A percentile compares a stretch with the other conserved stretches of the same genome.
phyloP scores from a whole-genome alignment of 1,140 invertebrate genomes.

The Drosophila varians region DNA sequence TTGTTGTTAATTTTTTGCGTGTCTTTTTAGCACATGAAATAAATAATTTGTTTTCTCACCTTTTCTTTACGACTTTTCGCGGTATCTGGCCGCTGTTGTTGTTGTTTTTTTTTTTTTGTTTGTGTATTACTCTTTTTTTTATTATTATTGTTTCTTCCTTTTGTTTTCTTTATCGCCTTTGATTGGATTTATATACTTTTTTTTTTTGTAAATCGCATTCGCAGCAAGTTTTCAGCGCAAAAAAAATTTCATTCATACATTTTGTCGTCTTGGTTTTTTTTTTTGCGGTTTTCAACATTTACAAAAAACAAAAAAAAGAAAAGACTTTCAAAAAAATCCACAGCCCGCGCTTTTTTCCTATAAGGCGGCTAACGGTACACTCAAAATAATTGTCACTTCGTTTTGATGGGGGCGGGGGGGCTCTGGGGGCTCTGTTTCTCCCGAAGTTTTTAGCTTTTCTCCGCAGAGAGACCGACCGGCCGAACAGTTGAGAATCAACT shows the following conservation, averaged over 20 bases:
- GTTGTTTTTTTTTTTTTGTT: constrained; percentile 5
- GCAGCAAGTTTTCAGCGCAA: constrained; percentile 16
- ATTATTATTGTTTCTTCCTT: constrained; percentile 12
- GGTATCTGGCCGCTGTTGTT: constrained; percentile 19
- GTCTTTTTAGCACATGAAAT: constrained; percentile 69
- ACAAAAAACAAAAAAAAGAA: constrained; percentile 49
- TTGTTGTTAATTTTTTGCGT: constrained; percentile 44
- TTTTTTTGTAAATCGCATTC: constrained; percentile 17
- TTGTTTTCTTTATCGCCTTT: constrained; percentile 22
- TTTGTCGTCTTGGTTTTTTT: constrained; percentile 30
- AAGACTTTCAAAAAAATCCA: constrained; percentile 18
- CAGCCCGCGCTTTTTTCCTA: constrained; percentile 53
- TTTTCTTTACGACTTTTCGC: constrained; percentile 64
- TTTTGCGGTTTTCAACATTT: constrained; percentile 22
- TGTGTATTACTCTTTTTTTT: constrained; percentile 52
- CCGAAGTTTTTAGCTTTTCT: not conserved
- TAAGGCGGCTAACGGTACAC: constrained; percentile 37
- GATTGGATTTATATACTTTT: constrained; percentile 24
- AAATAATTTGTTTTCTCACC: constrained; percentile 75
- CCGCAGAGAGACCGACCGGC: constrained; percentile 1
- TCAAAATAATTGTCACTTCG: not conserved
- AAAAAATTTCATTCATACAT: constrained; percentile 43
- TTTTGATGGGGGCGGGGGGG: too few species aligned
- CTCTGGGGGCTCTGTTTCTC: not conserved
- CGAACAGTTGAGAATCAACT: constrained; percentile 51